A percentile compares a stretch with the other conserved stretches of the same genome.
Evolutionary conservation across 2,888 invertebrate species (phyloP).

Genomic region (Lapara coniferarum): DNA sequence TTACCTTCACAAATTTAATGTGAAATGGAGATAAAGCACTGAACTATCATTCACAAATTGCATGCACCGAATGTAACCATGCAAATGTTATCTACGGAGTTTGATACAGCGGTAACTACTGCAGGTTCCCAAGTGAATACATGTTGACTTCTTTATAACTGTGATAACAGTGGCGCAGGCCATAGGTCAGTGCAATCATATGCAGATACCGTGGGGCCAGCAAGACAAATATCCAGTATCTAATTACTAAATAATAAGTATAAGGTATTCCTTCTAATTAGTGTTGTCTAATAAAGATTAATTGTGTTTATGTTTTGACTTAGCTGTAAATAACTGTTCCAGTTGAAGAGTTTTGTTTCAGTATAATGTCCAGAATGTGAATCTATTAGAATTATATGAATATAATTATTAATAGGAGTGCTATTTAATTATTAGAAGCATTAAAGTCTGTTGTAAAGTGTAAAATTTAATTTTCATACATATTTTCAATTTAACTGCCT

Average conservation of each 20-base stretch:
- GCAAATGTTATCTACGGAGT: conserved; percentile 19
- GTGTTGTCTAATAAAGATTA: conserved; percentile 24
- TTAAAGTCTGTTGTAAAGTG: too few species aligned
- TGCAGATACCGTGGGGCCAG: conserved; percentile 67
- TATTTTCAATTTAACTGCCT: too few species aligned
- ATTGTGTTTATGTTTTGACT: conserved; percentile 17
- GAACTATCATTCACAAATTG: conserved; percentile 35
- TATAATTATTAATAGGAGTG: too few species aligned
- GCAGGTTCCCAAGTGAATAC: conserved; percentile 61
- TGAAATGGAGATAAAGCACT: conserved; percentile 27
- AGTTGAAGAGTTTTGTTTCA: neutral
- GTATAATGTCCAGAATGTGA: neutral
- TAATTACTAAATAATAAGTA: conserved; percentile 47
- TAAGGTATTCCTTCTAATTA: conserved; percentile 29
- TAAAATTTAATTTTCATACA: too few species aligned
- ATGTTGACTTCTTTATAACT: conserved; percentile 76
- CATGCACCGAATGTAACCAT: conserved; percentile 25
- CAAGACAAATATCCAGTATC: conserved; percentile 67
- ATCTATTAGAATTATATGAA: neutral
- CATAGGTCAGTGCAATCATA: conserved; percentile 79
- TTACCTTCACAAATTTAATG: conserved; percentile 18
- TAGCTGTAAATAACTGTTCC: conserved; percentile 3
- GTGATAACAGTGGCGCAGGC: conserved; percentile 63
- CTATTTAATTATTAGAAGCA: too few species aligned
- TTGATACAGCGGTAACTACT: conserved; percentile 41